Evolutionary conservation across 1,140 invertebrate species (phyloP).

Genomic region (Coptotermes formosanus): DNA sequence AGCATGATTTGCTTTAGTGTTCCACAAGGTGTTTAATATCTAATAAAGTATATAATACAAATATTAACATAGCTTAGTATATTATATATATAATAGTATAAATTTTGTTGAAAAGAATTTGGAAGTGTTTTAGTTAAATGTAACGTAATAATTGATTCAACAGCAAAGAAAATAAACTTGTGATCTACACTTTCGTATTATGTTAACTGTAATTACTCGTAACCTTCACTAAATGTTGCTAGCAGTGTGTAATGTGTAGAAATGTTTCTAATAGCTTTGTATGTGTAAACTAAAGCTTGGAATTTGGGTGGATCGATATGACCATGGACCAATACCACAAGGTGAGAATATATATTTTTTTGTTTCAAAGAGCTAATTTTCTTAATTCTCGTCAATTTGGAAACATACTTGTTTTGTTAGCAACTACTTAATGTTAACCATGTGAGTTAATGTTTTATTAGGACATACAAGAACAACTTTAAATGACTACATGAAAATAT

Average conservation of each 20-base stretch:
- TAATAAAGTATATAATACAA: background rate
- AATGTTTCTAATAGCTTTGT: constrained; percentile 15
- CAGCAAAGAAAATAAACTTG: background rate
- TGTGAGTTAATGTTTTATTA: background rate
- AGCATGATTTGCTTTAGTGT: background rate
- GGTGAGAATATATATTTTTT: background rate
- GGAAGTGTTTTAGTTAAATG: background rate
- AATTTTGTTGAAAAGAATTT: background rate
- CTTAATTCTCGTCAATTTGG: background rate
- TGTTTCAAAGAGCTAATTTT: background rate
- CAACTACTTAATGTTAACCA: background rate
- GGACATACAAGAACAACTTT: too few relatives aligned
- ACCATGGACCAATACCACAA: constrained; percentile 12
- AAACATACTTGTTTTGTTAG: background rate
- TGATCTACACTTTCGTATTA: constrained; percentile 14
- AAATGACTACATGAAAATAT: too few relatives aligned
- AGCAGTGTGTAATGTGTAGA: background rate
- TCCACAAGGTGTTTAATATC: background rate
- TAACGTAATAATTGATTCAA: background rate
- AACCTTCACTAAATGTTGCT: constrained; percentile 24
- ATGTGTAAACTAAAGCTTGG: constrained; percentile 23
- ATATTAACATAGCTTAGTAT: background rate
- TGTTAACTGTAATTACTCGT: background rate
- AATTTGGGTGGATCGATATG: constrained; percentile 30
- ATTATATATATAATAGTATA: background rate